Base-by-base conservation (phyloP, 2,113 vertebrate species). In the Cochlearius cochlearius region DNA sequence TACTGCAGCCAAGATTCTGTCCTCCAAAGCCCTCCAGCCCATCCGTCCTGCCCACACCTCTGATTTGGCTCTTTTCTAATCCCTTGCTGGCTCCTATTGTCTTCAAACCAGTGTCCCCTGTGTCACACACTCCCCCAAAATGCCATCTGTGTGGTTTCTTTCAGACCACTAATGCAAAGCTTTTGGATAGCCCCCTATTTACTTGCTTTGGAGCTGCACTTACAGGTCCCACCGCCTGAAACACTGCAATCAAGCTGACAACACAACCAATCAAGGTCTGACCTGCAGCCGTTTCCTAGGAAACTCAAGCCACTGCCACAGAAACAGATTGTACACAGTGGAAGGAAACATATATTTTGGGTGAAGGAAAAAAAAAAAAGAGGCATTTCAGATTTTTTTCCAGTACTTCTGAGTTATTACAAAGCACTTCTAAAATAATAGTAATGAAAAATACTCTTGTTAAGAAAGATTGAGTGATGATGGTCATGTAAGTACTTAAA, bases 161-260 rank as follows among this genome's bases (percentile, higher is more conserved):
- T 97, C 96, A 92, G 87, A 92, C 90, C 93, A 90, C 89, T 96
- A 96, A 96, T 96, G 94, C 36, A 83, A 93, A 94, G 93, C 96
- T 94, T 80, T 94, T 88, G 90, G 90, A 58, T 94, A 93, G 74
- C 78, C 91, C 67, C 85, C 75, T 96, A 69, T 95, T 96, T 96
- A 94, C 92, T 97, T 91, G 95, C 94, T 93, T 94, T 2, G 0
- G 90, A 92, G 81, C 85, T 84, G 91, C 94, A 94, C 95, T 96
- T 95, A 95, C 91, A 93, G 94, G 92, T 96, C 96, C 86, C 93
- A 90, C 88, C 5, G 56, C 80, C 90, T 96, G 96, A 97, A 95
- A 96, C 96, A 93, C 97, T 95, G 96, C 97, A 98, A 98, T 97
- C 97, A 97, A 97, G 94, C 90, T 95, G 94, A 95, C 92, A 96